phyloP scores from a whole-genome alignment of 2,888 invertebrate species.

The Crepidodera aurea region DNA sequence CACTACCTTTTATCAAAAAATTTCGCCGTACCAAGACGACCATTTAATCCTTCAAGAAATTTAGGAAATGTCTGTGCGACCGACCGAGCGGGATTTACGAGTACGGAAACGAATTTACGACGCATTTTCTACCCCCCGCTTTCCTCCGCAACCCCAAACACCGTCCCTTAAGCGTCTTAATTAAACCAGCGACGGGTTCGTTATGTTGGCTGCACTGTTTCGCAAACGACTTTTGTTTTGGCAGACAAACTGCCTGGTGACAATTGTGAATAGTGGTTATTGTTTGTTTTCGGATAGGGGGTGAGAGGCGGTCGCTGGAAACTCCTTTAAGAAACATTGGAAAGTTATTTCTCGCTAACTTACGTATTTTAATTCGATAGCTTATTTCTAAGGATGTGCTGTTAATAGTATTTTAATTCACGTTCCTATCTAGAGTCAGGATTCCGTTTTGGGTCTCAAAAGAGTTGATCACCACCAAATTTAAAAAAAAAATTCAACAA shows the following conservation, averaged over 20 bases:
- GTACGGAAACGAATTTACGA: conserved; percentile 31
- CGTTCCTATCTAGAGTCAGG: too few relatives aligned
- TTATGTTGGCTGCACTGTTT: conserved; percentile 33
- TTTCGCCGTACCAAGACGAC: background rate
- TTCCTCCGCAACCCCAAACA: background rate
- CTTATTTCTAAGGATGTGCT: too few relatives aligned
- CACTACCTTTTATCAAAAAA: background rate
- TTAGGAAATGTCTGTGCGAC: conserved; percentile 27
- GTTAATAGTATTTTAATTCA: too few relatives aligned
- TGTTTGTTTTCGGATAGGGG: conserved; percentile 13
- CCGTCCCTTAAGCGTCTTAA: conserved; percentile 24
- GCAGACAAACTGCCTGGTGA: conserved; percentile 26
- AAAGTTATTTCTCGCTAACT: too few relatives aligned
- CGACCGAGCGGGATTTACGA: conserved; percentile 32
- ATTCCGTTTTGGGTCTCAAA: too few relatives aligned
- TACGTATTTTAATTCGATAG: too few relatives aligned
- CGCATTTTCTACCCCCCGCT: conserved; percentile 12
- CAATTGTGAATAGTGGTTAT: conserved; percentile 25
- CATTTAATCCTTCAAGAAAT: conserved; percentile 3
- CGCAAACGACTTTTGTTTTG: conserved; percentile 28
- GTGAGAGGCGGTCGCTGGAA: background rate
- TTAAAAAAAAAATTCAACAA: too few relatives aligned
- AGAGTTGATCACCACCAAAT: too few relatives aligned
- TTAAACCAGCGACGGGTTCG: conserved; percentile 34
- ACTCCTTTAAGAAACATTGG: too few relatives aligned